Evolutionary conservation across 2,113 vertebrate genomes (phyloP).

Genomic region (Fulica atra): DNA sequence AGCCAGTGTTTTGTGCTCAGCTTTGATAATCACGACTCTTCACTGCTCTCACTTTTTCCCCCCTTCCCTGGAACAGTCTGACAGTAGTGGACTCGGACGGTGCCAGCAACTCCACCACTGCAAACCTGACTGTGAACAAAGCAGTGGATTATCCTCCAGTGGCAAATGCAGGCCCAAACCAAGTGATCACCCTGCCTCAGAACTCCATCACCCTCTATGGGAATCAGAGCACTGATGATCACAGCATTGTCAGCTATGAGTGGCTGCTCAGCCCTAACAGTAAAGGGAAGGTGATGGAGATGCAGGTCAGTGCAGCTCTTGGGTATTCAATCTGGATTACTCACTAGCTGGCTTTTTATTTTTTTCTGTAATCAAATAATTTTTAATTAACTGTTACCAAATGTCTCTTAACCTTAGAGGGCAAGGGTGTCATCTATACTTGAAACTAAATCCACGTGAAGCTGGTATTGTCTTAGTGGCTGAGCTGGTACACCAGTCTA

Average conservation of each 20-base stretch:
- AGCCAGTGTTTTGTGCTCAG: not conserved
- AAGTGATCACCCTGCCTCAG: constrained; percentile 93
- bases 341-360: not conserved
- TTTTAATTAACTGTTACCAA: not conserved
- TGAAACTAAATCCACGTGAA: not conserved
- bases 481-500: not conserved
- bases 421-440: not conserved
- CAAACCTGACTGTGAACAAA: constrained; percentile 89
- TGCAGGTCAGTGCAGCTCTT: constrained; percentile 86
- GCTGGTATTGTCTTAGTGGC: not conserved
- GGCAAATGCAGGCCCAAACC: constrained; percentile 91
- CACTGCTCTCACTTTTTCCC: not conserved
- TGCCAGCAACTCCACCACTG: constrained; percentile 88
- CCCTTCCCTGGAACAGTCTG: constrained; percentile 73
- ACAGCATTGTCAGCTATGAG: constrained; percentile 91
- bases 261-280: constrained; percentile 95
- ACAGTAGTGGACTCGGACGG: constrained; percentile 95
- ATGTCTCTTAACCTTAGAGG: not conserved
- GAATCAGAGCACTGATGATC: constrained; percentile 95
- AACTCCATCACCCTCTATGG: constrained; percentile 92
- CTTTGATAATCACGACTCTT: not conserved
- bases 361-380: not conserved
- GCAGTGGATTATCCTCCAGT: constrained; percentile 94
- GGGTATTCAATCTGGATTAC: not conserved
- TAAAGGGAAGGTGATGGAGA: constrained; percentile 97